These are phyloP conservation scores for Paratrypauchen microcephalus DNA, from an alignment of 2,797 vertebrate species.

Conservation along the genomic window DNA sequence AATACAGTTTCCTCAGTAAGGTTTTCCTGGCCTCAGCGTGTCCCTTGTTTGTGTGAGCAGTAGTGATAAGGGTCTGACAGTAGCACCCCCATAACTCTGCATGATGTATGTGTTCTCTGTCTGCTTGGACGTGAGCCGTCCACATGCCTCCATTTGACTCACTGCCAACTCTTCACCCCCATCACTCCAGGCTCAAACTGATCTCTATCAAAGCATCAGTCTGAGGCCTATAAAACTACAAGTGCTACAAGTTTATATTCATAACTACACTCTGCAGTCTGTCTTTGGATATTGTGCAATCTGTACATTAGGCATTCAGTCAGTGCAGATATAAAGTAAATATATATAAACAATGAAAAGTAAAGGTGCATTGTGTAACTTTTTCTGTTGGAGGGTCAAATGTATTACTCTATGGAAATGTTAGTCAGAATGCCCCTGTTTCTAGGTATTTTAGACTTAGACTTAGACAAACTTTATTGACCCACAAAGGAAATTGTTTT, in stretches of 20 bases:
- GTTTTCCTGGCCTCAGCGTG: slow-evolving; percentile 17
- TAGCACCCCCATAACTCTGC: slow-evolving; percentile 38
- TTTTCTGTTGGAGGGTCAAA: too few relatives aligned
- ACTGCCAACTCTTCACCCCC: neutral
- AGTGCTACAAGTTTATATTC: neutral
- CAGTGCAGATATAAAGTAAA: neutral
- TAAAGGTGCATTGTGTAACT: too few relatives aligned
- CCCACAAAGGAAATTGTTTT: too few relatives aligned
- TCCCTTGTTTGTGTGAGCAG: slow-evolving; percentile 30
- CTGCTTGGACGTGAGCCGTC: slow-evolving; percentile 24
- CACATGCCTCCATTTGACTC: slow-evolving; percentile 29
- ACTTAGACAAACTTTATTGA: too few relatives aligned
- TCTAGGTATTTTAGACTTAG: too few relatives aligned
- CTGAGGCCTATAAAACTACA: neutral
- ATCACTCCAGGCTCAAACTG: neutral
- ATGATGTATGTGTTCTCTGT: slow-evolving; percentile 9
- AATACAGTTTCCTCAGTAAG: too few relatives aligned
- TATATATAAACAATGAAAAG: too few relatives aligned
- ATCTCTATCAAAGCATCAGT: neutral
- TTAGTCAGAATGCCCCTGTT: too few relatives aligned
- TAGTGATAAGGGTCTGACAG: slow-evolving; percentile 23
- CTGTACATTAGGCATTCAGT: neutral
- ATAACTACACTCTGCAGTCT: neutral
- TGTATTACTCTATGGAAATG: too few relatives aligned
- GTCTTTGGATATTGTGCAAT: neutral